Conservation (phyloP, 1,140 invertebrate genomes). For the Idris sp. region DNA sequence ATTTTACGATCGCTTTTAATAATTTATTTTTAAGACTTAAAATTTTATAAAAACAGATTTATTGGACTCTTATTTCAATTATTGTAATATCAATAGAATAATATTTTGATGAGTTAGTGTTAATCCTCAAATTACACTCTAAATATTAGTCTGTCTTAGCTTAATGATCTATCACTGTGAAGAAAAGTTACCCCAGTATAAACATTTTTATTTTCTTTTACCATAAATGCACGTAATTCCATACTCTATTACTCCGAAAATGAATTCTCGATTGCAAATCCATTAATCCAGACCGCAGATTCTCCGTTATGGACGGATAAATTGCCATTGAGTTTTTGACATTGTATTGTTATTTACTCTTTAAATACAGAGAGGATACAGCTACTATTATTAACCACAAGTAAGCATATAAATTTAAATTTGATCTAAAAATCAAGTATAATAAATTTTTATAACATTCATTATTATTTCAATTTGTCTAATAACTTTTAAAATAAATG, state of each 20-base stretch:
- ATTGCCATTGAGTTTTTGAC: conserved; percentile 12
- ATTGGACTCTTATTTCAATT: no score
- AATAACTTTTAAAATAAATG: no score
- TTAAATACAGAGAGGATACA: no score
- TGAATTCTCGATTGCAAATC: conserved; percentile 34
- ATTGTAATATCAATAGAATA: conserved; percentile 12
- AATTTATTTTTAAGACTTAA: conserved; percentile 10
- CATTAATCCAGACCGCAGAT: conserved; percentile 32
- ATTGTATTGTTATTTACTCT: conserved; percentile 5
- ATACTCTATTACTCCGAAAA: conserved; percentile 36
- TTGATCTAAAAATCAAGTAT: no score
- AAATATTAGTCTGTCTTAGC: conserved; percentile 6
- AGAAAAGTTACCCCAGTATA: conserved; percentile 23
- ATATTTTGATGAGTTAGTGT: conserved; percentile 21
- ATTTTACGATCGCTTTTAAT: no score
- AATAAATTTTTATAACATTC: no score
- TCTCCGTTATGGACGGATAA: conserved; percentile 5
- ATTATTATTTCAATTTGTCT: no score
- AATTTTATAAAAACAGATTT: no score
- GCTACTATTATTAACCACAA: no score
- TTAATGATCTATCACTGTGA: conserved; percentile 15
- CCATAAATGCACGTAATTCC: conserved; percentile 22
- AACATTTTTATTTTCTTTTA: conserved; percentile 17
- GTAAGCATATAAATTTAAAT: no score
- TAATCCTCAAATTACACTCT: conserved; percentile 4